phyloP scores from a whole-genome alignment of 1,140 invertebrate genomes.

The Drosophila repleta region DNA sequence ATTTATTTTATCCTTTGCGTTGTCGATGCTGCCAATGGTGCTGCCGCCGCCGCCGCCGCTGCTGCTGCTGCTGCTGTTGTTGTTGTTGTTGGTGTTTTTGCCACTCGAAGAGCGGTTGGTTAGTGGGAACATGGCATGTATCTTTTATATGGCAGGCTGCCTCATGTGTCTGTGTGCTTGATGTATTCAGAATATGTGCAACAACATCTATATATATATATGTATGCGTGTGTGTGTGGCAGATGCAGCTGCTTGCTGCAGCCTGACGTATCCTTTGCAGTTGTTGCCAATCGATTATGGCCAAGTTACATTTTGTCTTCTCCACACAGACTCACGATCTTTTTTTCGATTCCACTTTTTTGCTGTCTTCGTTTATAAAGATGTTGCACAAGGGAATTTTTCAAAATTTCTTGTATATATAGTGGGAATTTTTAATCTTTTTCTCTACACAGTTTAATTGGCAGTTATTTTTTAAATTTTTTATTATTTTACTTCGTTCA shows the following conservation, averaged over 20 bases:
- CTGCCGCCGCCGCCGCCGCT: constrained; percentile 29
- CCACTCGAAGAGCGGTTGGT: constrained; percentile 77
- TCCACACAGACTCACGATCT: constrained; percentile 31
- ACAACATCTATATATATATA: constrained; percentile 9
- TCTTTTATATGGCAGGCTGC: constrained; percentile 58
- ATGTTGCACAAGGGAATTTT: neutral
- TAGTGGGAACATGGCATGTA: constrained; percentile 80
- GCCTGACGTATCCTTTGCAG: constrained; percentile 64
- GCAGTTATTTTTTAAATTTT: neutral
- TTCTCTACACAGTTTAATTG: neutral
- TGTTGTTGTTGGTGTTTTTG: constrained; percentile 68
- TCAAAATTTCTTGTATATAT: neutral
- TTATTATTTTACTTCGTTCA: neutral
- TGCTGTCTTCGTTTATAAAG: constrained; percentile 53
- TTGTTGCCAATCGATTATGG: constrained; percentile 40
- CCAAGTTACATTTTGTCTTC: constrained; percentile 32
- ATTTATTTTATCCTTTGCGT: constrained; percentile 80
- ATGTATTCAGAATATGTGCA: constrained; percentile 7
- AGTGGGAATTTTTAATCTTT: constrained; percentile 5
- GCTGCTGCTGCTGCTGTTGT: constrained; percentile 30
- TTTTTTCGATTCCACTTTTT: constrained; percentile 25
- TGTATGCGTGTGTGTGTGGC: constrained; percentile 22
- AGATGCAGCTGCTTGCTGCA: constrained; percentile 56
- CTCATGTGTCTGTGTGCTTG: constrained; percentile 42
- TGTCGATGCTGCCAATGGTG: constrained; percentile 28